A percentile compares a stretch with the other conserved stretches of the same genome.
Conservation (phyloP, 2,113 vertebrate species). For the Solea senegalensis region DNA sequence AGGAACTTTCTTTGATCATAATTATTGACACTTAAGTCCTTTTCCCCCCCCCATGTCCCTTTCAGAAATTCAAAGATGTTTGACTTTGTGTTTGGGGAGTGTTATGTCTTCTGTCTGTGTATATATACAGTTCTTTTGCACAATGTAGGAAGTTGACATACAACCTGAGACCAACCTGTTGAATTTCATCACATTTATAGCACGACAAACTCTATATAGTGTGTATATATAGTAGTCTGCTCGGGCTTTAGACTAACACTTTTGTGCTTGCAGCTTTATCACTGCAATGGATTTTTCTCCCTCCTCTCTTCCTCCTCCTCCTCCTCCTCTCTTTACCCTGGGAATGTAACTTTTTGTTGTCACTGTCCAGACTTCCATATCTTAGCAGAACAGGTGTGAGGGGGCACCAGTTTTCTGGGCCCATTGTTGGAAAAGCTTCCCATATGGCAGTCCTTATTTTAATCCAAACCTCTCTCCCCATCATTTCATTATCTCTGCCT, state of each 20-base stretch:
- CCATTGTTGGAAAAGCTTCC: conserved; percentile 52
- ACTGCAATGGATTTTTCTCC: not conserved
- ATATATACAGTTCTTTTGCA: no score
- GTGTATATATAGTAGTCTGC: no score
- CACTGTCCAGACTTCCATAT: conserved; percentile 37
- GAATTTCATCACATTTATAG: not conserved
- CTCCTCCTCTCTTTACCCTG: not conserved
- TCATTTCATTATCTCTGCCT: conserved; percentile 52
- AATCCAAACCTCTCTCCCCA: conserved; percentile 25
- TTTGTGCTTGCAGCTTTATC: not conserved
- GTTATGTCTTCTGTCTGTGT: no score
- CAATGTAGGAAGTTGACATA: no score
- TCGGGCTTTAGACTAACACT: not conserved
- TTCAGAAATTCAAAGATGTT: no score
- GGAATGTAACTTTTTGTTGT: not conserved
- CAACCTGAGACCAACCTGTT: not conserved
- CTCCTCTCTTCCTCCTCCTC: not conserved
- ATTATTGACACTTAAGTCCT: no score
- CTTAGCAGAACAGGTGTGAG: conserved; percentile 51
- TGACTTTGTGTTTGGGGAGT: no score
- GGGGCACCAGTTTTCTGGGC: conserved; percentile 26
- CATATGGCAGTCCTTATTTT: conserved; percentile 50
- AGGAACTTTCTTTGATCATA: no score
- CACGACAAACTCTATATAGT: no score
- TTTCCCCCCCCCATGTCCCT: no score